Percentiles rank a stretch among this genome's conserved stretches.
These are phyloP conservation scores for Malurus splendens DNA, from an alignment of 2,797 vertebrate species.

Conservation along the genomic window DNA sequence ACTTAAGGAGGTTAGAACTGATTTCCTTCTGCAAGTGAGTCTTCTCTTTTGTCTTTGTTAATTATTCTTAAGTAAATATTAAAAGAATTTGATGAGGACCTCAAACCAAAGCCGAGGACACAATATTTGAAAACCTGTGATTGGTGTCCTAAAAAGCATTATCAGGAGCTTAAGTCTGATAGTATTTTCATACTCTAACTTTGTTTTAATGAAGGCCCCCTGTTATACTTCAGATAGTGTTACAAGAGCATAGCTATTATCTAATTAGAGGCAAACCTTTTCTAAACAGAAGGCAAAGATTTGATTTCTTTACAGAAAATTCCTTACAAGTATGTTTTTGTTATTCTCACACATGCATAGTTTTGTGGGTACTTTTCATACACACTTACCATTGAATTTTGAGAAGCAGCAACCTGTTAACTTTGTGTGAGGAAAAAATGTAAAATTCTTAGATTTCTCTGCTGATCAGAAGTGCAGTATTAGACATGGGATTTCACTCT, in stretches of 20 bases:
- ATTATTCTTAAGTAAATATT: not conserved
- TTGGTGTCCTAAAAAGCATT: not conserved
- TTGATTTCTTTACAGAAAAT: not conserved
- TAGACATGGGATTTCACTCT: not conserved
- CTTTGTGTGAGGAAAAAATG: not conserved
- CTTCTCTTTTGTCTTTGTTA: not conserved
- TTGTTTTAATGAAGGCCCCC: not conserved
- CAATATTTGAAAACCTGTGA: not conserved
- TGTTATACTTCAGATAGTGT: not conserved
- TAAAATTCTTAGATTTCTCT: not conserved
- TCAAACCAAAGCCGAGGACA: not conserved
- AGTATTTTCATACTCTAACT: not conserved
- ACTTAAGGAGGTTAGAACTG: not conserved
- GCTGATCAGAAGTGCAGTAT: not conserved
- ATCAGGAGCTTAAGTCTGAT: not conserved
- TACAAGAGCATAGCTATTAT: not conserved
- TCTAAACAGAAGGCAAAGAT: not conserved
- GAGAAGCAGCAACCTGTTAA: not conserved
- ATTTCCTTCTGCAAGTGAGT: not conserved
- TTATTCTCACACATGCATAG: not conserved
- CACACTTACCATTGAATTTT: not conserved
- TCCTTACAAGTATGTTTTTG: not conserved
- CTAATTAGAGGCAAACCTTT: not conserved
- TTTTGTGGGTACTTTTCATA: not conserved
- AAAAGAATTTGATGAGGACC: not conserved